A percentile compares a stretch with the other conserved stretches of the same genome.
Evolutionary conservation across 2,888 invertebrate genomes (phyloP).

Genomic region (Hemithea aestivaria): DNA sequence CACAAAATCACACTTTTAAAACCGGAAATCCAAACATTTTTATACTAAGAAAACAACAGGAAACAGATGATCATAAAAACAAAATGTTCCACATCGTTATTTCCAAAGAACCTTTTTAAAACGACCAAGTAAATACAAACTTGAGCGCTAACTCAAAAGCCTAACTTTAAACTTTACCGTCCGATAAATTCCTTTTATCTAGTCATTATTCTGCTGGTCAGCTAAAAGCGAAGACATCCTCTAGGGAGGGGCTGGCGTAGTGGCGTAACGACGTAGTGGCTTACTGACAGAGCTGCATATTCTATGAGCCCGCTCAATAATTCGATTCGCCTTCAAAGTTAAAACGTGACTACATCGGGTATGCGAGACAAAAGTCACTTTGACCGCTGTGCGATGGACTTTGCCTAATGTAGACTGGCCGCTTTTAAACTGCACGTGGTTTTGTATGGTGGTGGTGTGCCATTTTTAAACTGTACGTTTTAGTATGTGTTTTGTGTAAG

Average conservation of each 20-base stretch:
- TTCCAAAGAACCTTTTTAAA: constrained; percentile 3
- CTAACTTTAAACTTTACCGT: constrained; percentile 11
- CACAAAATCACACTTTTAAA: too few species aligned
- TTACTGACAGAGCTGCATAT: constrained; percentile 16
- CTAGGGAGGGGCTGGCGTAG: constrained; percentile 34
- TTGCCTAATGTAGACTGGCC: too few species aligned
- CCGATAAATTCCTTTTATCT: constrained; percentile 24
- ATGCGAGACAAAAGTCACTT: constrained; percentile 16
- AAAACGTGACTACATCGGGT: constrained; percentile 23
- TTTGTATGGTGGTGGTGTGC: too few species aligned
- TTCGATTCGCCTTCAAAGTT: constrained; percentile 77
- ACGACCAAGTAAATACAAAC: not conserved
- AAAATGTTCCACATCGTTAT: too few species aligned
- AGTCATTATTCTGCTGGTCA: constrained; percentile 30
- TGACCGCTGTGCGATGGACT: constrained; percentile 6
- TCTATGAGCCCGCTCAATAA: constrained; percentile 54
- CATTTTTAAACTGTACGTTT: too few species aligned
- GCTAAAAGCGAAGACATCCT: constrained; percentile 48
- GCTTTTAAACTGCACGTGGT: too few species aligned
- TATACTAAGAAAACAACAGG: too few species aligned
- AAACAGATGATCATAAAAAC: too few species aligned
- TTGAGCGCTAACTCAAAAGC: constrained; percentile 10
- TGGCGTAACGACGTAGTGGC: constrained; percentile 15
- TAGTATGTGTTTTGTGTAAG: too few species aligned
- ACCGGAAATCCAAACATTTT: too few species aligned